phyloP scores from a whole-genome alignment of 2,888 invertebrate genomes.

The Belgica antarctica region DNA sequence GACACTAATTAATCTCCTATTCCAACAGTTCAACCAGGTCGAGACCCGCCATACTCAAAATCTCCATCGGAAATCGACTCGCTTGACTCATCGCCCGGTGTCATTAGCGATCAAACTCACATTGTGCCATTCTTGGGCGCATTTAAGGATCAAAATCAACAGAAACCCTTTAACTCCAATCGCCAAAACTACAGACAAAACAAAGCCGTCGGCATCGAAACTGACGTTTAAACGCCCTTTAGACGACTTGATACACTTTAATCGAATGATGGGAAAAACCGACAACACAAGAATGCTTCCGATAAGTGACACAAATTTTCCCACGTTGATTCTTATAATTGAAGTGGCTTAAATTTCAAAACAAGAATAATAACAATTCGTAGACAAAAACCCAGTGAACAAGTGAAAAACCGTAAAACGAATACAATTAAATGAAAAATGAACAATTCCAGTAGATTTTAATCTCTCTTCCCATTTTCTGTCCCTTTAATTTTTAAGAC shows the following conservation, averaged over 20 bases:
- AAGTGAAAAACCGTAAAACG: background rate
- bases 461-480: conserved; percentile 18
- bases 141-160: conserved; percentile 51
- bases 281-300: background rate
- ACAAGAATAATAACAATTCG: conserved; percentile 39
- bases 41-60: conserved; percentile 84
- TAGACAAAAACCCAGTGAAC: too few species aligned
- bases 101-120: conserved; percentile 54
- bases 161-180: conserved; percentile 51
- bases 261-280: background rate
- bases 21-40: conserved; percentile 76
- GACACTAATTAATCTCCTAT: background rate
- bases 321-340: conserved; percentile 43
- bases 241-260: conserved; percentile 49
- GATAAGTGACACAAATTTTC: background rate
- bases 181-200: conserved; percentile 66
- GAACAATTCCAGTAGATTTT: conserved; percentile 47
- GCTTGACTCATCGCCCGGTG: conserved; percentile 59
- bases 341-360: conserved; percentile 45
- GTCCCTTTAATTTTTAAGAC: conserved; percentile 22
- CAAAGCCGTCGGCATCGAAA: conserved; percentile 82
- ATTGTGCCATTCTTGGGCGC: conserved; percentile 56
- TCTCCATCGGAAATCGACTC: conserved; percentile 90
- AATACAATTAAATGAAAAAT: conserved; percentile 51
- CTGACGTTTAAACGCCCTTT: conserved; percentile 85